Conservation (phyloP, 1,140 invertebrate species). For the Coptotermes formosanus region DNA sequence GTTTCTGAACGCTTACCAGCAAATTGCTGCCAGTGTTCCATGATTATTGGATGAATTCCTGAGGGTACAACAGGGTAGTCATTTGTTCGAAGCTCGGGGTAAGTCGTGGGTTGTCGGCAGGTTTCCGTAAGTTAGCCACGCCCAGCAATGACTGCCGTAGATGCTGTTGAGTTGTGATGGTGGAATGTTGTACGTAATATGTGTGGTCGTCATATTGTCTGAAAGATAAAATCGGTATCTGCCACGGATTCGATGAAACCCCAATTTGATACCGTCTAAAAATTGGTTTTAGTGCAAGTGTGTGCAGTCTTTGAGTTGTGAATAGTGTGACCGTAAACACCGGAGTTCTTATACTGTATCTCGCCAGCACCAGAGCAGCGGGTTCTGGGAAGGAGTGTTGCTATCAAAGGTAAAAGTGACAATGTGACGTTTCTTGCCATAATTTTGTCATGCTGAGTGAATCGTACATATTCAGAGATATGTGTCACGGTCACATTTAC, state of each 20-base stretch:
- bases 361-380: not conserved
- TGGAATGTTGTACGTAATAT: not conserved
- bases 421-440: not conserved
- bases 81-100: not conserved
- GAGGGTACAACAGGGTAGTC: not conserved
- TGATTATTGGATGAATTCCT: not conserved
- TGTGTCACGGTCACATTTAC: not conserved
- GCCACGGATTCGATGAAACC: not conserved
- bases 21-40: no score
- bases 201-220: not conserved
- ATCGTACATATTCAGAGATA: no score
- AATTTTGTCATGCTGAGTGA: not conserved
- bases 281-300: not conserved
- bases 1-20: no score
- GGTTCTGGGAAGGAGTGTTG: not conserved
- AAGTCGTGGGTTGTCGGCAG: not conserved
- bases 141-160: slow-evolving; percentile 21
- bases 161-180: not conserved
- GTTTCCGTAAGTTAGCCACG: slow-evolving; percentile 21
- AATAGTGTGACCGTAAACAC: not conserved
- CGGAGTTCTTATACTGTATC: not conserved
- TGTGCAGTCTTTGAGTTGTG: not conserved
- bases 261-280: not conserved
- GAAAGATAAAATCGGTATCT: not conserved
- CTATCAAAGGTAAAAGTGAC: not conserved